Percentiles rank a stretch among this genome's conserved stretches.
Conservation (phyloP, 2,113 vertebrate genomes). For the Scolopax mira region DNA sequence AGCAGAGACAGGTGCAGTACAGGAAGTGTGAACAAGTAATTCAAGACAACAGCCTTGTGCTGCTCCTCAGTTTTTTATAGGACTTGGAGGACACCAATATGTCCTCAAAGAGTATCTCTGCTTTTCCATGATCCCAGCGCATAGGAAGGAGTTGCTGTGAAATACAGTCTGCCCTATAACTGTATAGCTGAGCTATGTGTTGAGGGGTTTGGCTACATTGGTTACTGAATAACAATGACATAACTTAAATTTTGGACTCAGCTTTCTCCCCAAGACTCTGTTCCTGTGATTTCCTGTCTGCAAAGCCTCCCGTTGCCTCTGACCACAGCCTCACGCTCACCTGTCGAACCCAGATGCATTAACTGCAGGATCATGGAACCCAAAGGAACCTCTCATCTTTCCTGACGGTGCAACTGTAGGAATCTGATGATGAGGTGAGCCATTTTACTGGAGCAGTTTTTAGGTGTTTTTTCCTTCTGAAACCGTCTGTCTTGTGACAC, state of each 20-base stretch:
- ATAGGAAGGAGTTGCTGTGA: neutral
- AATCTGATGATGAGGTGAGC: neutral
- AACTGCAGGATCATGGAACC: neutral
- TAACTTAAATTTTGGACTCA: neutral
- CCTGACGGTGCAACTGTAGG: neutral
- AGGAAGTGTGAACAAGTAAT: neutral
- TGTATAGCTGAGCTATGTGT: neutral
- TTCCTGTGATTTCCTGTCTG: neutral
- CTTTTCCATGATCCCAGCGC: neutral
- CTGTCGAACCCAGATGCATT: neutral
- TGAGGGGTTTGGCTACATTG: neutral
- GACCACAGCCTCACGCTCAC: neutral
- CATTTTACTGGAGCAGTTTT: neutral
- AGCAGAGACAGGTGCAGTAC: neutral
- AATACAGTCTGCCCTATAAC: neutral
- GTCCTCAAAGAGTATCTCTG: neutral
- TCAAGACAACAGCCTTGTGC: neutral
- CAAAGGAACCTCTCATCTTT: neutral
- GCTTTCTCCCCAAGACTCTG: neutral
- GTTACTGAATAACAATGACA: neutral
- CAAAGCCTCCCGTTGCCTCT: neutral
- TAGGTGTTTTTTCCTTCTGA: neutral
- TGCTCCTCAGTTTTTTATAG: neutral
- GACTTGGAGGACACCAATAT: fast-evolving
- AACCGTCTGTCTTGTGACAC: neutral